Percentiles rank a stretch among this genome's conserved stretches.
phyloP scores from a whole-genome alignment of 2,113 vertebrate genomes.

The Mustela lutreola region DNA sequence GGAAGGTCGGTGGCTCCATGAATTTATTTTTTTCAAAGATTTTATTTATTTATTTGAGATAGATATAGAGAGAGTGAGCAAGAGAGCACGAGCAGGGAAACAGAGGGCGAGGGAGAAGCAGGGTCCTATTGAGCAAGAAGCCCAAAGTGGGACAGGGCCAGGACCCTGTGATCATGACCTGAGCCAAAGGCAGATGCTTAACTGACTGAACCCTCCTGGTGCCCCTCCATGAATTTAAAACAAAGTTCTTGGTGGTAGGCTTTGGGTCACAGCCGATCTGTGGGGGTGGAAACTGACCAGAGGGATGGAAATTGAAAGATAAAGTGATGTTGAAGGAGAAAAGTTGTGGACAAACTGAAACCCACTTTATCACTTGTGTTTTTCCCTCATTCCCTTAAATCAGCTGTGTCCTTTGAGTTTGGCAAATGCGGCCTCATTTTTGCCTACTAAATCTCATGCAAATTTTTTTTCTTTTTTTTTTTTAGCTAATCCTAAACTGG shows the following conservation, averaged over 20 bases:
- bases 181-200: too few species aligned
- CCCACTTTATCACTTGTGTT: too few species aligned
- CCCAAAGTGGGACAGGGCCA: too few species aligned
- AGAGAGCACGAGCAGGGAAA: too few species aligned
- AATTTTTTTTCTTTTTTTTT: neutral
- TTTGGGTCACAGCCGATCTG: neutral
- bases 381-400: neutral
- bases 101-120: too few species aligned
- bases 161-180: too few species aligned
- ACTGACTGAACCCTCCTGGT: too few species aligned
- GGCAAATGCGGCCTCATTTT: neutral
- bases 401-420: neutral
- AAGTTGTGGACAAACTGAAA: neutral
- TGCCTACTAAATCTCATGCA: neutral
- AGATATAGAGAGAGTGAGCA: too few species aligned
- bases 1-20: neutral
- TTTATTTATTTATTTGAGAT: too few species aligned
- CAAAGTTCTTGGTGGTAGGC: neutral
- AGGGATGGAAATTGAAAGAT: neutral
- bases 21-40: neutral
- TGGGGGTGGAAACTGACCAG: neutral
- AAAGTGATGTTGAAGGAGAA: neutral
- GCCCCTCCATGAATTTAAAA: neutral
- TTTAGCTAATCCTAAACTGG: neutral
- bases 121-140: too few species aligned